Percentiles rank a stretch among this genome's conserved stretches.
Evolutionary conservation across 1,140 invertebrate species (phyloP).

Genomic region (fruit fly (Drosophila melanogaster)): Release_6_plus_ISO1_MT NT_033779.5:17649001-17649500

Average conservation of each 20-base stretch:
- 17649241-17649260: constrained; percentile 27
- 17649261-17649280: constrained; percentile 75
- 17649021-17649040: constrained; percentile 46
- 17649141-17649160: constrained; percentile 51
- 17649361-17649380: constrained; percentile 48
- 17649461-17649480: constrained; percentile 56
- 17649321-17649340: constrained; percentile 18
- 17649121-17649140: constrained; percentile 63
- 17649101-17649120: constrained; percentile 68
- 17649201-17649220: constrained; percentile 78
- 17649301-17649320: constrained; percentile 70
- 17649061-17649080: constrained; percentile 40
- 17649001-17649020: constrained; percentile 34
- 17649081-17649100: constrained; percentile 48
- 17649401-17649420: constrained; percentile 79
- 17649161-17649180: constrained; percentile 55
- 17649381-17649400: constrained; percentile 64
- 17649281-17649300: constrained; percentile 84
- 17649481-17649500: constrained; percentile 39
- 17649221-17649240: constrained; percentile 50
- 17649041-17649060: constrained; percentile 40
- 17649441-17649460: constrained; percentile 18
- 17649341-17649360: constrained; percentile 37
- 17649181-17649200: constrained; percentile 84
- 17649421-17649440: constrained; percentile 15